phyloP scores from a whole-genome alignment of 2,888 invertebrate genomes.

The Blastobasis lacticolella region DNA sequence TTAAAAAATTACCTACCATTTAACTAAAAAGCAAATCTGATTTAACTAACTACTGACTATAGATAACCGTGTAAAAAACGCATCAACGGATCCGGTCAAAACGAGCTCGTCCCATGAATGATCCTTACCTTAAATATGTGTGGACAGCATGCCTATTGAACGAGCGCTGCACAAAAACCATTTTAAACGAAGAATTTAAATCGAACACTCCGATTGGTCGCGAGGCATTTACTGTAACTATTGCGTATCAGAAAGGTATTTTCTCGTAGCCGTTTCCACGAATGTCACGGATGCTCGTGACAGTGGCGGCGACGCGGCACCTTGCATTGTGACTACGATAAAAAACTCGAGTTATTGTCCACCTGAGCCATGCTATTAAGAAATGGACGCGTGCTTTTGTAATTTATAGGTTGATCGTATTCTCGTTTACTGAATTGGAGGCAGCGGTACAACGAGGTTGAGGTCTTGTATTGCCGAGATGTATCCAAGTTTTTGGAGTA shows the following conservation, averaged over 20 bases:
- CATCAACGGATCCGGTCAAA: too few relatives aligned
- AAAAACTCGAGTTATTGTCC: constrained; percentile 37
- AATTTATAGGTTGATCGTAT: constrained; percentile 23
- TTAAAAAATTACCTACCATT: too few relatives aligned
- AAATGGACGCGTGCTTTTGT: constrained; percentile 42
- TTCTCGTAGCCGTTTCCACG: constrained; percentile 28
- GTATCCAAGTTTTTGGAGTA: too few relatives aligned
- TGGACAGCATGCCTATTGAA: too few relatives aligned
- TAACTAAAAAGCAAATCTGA: too few relatives aligned
- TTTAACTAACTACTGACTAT: too few relatives aligned
- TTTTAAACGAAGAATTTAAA: constrained; percentile 23
- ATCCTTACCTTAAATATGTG: too few relatives aligned
- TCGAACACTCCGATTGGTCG: constrained; percentile 21
- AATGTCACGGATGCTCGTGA: constrained; percentile 39
- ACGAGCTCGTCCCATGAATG: too few relatives aligned
- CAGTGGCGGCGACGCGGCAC: constrained; percentile 22
- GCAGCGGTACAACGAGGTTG: constrained; percentile 13
- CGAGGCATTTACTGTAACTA: constrained; percentile 24
- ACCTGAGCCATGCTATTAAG: constrained; percentile 33
- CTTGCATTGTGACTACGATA: constrained; percentile 36
- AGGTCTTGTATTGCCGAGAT: neutral
- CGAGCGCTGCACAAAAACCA: too few relatives aligned
- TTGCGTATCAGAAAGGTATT: constrained; percentile 31
- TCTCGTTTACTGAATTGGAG: constrained; percentile 19
- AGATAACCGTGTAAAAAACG: too few relatives aligned